Conservation (phyloP, 2,797 vertebrate genomes). For the Gambusia yucatana region DNA sequence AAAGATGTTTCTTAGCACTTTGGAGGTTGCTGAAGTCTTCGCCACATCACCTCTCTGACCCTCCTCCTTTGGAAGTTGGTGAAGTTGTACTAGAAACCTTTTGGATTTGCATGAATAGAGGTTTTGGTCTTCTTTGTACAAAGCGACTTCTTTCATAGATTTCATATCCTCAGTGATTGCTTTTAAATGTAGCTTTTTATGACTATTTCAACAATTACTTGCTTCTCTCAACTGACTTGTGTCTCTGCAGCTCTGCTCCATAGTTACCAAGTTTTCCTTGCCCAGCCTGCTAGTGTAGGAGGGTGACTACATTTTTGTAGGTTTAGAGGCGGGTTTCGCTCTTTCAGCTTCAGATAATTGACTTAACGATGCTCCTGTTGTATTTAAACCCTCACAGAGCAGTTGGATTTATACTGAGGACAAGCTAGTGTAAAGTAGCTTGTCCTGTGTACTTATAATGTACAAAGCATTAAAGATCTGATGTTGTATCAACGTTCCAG, state of each 20-base stretch:
- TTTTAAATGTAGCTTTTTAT: background rate
- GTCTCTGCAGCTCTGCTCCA: background rate
- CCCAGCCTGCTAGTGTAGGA: background rate
- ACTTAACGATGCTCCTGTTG: background rate
- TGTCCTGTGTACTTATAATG: background rate
- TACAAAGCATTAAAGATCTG: no score
- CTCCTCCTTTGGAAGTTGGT: background rate
- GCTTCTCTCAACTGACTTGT: background rate
- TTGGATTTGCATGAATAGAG: background rate
- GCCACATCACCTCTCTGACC: background rate
- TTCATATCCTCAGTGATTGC: background rate
- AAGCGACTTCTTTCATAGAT: background rate
- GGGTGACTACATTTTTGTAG: background rate
- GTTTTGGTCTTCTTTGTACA: background rate
- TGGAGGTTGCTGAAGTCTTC: background rate
- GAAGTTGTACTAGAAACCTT: background rate
- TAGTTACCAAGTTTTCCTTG: background rate
- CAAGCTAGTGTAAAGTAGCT: background rate
- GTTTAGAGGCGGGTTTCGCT: background rate
- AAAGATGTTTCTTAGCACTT: background rate
- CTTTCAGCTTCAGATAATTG: background rate
- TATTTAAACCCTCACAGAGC: background rate
- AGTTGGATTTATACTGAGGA: background rate
- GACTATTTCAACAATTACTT: background rate
- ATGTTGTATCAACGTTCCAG: no score